Base-by-base conservation (phyloP, 2,888 invertebrate species). In the Pomacea canaliculata region DNA sequence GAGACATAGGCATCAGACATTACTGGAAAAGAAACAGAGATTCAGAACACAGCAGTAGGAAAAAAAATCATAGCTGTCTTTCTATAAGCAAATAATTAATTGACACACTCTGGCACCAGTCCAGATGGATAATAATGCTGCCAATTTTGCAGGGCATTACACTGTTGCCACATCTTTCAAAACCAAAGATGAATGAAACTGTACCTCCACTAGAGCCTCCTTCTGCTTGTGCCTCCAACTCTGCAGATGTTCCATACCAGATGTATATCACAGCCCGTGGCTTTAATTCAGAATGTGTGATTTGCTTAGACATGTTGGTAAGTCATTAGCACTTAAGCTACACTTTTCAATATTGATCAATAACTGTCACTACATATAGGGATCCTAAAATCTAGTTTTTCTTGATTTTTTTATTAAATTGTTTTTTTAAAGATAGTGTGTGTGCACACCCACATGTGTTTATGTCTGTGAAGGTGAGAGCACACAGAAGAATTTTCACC, bases 231-330 rank as follows among this genome's bases (percentile, higher is more conserved):
- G 68, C 70, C 7, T 4, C 27, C 2, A 18, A 1, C 7, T 13
- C 12, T 1, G 51, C 18, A 16, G 63, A 16, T 23, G 8, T 65
- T 8, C 23, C 51, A 23, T n/a, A 65, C 60, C 83, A 85, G 71
- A 9, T 48, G 9, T 86, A 87, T 9, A 81, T 90, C 49, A 83
- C 83, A 12, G 89, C 90, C 7, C 84, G 88, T 79, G 87, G 87
- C 72, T 80, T 90, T 71, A 86, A 89, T 85, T 86, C 90, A 13
- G 96, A 96, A 91, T 96, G 96, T 92, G 95, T 96, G 62, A 93
- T 96, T 84, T 96, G 96, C 90, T 93, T 96, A 93, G 96, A 96
- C 91, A 91, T 92, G 83, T 90, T 92, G 91, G 94, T 94, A 92
- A 92, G 92, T 56, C 51, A 13, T 4, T 56, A 56, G 16, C 51